These are phyloP conservation scores for Mimachlamys varia DNA, from an alignment of 2,888 invertebrate species.

Conservation along the genomic window DNA sequence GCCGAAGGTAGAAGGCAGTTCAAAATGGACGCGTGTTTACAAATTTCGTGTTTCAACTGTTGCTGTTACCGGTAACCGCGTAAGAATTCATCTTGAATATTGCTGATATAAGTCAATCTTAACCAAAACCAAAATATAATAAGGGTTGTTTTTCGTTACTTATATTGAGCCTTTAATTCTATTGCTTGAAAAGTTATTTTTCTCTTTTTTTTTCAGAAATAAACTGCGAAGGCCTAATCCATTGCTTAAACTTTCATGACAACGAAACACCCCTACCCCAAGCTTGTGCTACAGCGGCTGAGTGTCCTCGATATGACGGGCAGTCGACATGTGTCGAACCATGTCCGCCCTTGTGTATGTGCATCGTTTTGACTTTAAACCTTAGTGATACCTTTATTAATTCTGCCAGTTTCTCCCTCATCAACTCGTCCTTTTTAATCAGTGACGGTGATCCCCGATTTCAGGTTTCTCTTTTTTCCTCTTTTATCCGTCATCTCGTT, in stretches of 20 bases:
- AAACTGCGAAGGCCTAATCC: not conserved
- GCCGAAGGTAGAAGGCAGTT: too few species aligned
- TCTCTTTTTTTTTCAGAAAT: conserved; percentile 17
- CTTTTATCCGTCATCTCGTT: not conserved
- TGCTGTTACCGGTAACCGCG: too few species aligned
- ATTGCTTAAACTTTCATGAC: not conserved
- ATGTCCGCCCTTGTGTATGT: not conserved
- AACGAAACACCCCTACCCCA: not conserved
- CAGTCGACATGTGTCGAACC: too few species aligned
- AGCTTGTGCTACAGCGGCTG: not conserved
- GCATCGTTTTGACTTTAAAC: not conserved
- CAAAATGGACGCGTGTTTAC: too few species aligned
- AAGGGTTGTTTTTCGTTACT: too few species aligned
- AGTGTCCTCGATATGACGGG: not conserved
- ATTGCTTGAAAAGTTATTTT: not conserved
- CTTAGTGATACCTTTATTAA: not conserved
- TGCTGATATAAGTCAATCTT: too few species aligned
- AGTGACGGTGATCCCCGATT: not conserved
- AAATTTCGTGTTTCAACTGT: too few species aligned
- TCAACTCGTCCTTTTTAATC: not conserved
- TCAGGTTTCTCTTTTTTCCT: not conserved
- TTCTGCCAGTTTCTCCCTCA: not conserved
- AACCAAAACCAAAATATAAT: too few species aligned
- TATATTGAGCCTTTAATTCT: too few species aligned
- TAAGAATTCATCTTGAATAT: too few species aligned